Conservation (phyloP, 2,797 vertebrate genomes). For the Rhynchonycteris naso region DNA sequence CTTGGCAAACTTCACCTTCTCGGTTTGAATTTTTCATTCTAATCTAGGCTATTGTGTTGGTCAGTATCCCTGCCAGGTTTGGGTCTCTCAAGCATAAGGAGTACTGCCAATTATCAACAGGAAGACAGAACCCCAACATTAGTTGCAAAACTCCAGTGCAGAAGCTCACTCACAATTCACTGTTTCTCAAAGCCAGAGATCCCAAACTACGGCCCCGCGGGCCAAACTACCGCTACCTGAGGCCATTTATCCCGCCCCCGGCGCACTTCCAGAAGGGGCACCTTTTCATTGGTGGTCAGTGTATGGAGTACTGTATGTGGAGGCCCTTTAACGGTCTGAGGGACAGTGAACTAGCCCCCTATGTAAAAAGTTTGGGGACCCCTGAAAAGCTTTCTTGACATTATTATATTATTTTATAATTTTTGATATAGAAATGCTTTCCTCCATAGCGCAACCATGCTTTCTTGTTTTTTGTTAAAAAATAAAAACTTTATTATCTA, state of each 20-base stretch:
- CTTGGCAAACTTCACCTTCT: background rate
- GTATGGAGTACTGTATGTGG: too few relatives aligned
- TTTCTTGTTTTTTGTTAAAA: background rate
- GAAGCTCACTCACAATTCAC: background rate
- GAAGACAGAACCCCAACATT: background rate
- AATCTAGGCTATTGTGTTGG: background rate
- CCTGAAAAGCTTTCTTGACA: background rate
- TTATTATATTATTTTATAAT: background rate
- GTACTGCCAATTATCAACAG: background rate
- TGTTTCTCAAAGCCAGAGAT: constrained; percentile 13
- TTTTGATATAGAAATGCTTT: background rate
- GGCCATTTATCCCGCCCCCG: too few relatives aligned
- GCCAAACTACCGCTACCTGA: too few relatives aligned
- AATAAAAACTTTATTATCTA: background rate
- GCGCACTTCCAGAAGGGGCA: too few relatives aligned
- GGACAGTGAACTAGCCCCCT: too few relatives aligned
- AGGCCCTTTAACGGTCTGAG: too few relatives aligned
- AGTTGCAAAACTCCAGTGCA: background rate
- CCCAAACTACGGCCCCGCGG: too few relatives aligned
- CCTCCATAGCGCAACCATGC: background rate
- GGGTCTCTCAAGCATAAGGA: background rate
- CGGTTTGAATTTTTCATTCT: background rate
- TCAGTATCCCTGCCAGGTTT: background rate
- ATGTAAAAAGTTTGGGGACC: too few relatives aligned
- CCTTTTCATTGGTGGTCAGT: too few relatives aligned